phyloP scores from a whole-genome alignment of 2,113 vertebrate species.

The Phyllostomus hastatus region DNA sequence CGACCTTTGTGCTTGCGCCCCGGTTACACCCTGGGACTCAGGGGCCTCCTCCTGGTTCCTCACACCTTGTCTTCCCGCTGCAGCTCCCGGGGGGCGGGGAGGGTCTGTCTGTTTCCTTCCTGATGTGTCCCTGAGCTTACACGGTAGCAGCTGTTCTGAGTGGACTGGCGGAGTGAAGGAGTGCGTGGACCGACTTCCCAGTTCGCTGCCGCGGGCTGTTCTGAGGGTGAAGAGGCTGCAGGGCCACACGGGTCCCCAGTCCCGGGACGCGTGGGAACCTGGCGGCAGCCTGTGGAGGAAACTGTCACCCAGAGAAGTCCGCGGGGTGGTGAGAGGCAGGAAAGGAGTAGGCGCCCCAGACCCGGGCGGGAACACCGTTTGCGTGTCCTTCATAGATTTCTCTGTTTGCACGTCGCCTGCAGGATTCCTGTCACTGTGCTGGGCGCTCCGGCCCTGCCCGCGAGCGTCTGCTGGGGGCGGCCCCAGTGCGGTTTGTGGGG shows the following conservation, averaged over 20 bases:
- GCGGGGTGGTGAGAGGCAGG: background rate
- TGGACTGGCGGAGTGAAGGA: background rate
- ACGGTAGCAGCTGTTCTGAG: rapidly evolving
- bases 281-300: background rate
- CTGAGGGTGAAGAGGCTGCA: background rate
- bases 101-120: background rate
- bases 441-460: background rate
- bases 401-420: background rate
- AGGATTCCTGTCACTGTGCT: background rate
- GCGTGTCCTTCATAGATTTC: background rate
- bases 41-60: rapidly evolving
- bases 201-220: background rate
- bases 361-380: background rate
- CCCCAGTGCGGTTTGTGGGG: background rate
- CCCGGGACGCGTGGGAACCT: too few species aligned
- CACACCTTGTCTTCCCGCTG: background rate
- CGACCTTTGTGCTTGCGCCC: rapidly evolving
- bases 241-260: background rate
- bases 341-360: background rate
- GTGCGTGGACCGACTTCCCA: too few species aligned
- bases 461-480: background rate
- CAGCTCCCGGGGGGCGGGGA: rapidly evolving
- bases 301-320: background rate
- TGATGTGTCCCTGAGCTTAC: too few species aligned
- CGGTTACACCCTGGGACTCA: rapidly evolving